A percentile compares a stretch with the other conserved stretches of the same genome.
phyloP scores from a whole-genome alignment of 2,113 vertebrate genomes.

The Toxotes chatareus region DNA sequence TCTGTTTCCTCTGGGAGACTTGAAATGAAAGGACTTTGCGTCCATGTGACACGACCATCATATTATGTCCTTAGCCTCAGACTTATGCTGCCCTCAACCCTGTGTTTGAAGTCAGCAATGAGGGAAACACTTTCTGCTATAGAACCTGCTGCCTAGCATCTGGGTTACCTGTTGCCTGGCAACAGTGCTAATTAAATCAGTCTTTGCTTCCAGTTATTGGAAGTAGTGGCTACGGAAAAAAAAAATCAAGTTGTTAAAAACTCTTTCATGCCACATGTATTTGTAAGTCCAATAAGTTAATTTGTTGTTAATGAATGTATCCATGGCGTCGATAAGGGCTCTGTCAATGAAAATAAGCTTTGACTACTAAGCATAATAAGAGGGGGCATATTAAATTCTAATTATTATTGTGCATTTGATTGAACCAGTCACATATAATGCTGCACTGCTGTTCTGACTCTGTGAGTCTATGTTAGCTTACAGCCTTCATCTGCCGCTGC shows the following conservation, averaged over 20 bases:
- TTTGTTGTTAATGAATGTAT: slow-evolving; percentile 29
- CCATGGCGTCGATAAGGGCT: background rate
- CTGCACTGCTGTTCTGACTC: background rate
- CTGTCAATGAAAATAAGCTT: slow-evolving; percentile 33
- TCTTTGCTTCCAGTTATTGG: slow-evolving; percentile 45
- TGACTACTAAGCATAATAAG: slow-evolving; percentile 3
- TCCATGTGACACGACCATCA: background rate
- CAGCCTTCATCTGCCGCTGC: background rate
- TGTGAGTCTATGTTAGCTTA: background rate
- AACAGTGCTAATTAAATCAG: slow-evolving; percentile 69
- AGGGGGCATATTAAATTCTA: slow-evolving; percentile 22
- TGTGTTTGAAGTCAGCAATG: slow-evolving; percentile 30
- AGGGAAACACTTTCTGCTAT: slow-evolving; percentile 31
- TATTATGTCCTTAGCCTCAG: slow-evolving; percentile 12
- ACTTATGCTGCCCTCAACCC: background rate
- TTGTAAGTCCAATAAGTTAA: slow-evolving; percentile 19
- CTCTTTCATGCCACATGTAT: slow-evolving; percentile 26
- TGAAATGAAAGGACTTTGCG: slow-evolving; percentile 2
- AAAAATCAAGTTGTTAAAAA: slow-evolving; percentile 24
- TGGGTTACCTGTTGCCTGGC: slow-evolving; percentile 75
- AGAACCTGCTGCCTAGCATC: slow-evolving; percentile 49
- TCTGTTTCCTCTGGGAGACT: background rate
- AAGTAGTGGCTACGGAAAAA: slow-evolving; percentile 13
- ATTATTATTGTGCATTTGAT: slow-evolving; percentile 19
- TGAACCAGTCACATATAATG: slow-evolving; percentile 17